phyloP scores from a whole-genome alignment of 2,113 vertebrate genomes.

The Paralichthys olivaceus region DNA sequence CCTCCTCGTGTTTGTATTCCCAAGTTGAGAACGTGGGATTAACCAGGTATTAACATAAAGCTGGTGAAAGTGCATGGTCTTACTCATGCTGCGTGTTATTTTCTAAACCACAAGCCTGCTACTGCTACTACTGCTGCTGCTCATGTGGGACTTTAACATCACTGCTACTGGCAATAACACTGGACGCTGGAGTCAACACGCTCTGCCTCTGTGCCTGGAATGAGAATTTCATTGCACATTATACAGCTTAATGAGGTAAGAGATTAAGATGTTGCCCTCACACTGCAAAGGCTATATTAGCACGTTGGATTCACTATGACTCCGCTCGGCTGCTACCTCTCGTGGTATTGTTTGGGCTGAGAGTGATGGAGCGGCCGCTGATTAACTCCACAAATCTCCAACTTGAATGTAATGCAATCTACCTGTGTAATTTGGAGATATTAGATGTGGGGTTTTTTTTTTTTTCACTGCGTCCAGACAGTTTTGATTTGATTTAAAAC shows the following conservation, averaged over 20 bases:
- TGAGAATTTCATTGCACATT: conserved; percentile 71
- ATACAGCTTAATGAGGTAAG: conserved; percentile 79
- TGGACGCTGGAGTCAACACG: conserved; percentile 37
- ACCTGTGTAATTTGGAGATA: neutral
- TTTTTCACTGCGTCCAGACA: neutral
- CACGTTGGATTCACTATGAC: conserved; percentile 51
- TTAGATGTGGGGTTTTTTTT: neutral
- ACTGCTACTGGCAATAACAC: conserved; percentile 19
- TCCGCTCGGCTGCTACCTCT: conserved; percentile 27
- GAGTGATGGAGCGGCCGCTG: conserved; percentile 53
- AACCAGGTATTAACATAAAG: conserved; percentile 79
- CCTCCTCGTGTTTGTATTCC: conserved; percentile 81
- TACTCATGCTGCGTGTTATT: conserved; percentile 11
- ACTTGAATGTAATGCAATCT: conserved; percentile 43
- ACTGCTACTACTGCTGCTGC: neutral
- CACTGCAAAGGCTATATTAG: conserved; percentile 65
- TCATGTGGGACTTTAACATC: conserved; percentile 41
- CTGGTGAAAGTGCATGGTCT: conserved; percentile 50
- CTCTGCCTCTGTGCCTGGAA: conserved; percentile 43
- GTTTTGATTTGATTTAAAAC: neutral
- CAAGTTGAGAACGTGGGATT: conserved; percentile 85
- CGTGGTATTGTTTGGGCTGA: conserved; percentile 54
- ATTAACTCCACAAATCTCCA: conserved; percentile 53
- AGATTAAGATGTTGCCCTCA: conserved; percentile 77
- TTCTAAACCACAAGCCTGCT: conserved; percentile 9